Base-by-base conservation (phyloP, 2,888 invertebrate species). In the Zeuzera pyrina region DNA sequence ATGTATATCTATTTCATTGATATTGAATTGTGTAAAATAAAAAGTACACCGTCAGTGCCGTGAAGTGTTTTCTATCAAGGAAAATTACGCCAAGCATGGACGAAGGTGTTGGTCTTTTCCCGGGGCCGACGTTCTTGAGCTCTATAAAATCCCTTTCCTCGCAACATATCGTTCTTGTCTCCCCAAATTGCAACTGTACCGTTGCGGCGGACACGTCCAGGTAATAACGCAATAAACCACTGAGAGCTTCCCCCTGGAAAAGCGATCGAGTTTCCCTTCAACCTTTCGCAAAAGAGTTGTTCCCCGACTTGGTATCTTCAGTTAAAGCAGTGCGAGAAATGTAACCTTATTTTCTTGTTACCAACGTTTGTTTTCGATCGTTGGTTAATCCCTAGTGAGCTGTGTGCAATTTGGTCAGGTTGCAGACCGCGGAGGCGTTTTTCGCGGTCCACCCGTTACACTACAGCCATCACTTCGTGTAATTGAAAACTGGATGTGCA, bases 201-300 rank as follows among this genome's bases (percentile, higher is more conserved):
- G 67, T 45, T 64, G 70, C 68, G 68, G 69, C 67, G 67, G 74
- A 77, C 78, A 76, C 77, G 79, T 81, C 73, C 79, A 83, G 81
- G 83, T 83, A 81, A 83, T 83, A 83, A 83, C 79, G 76, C 79
- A 79, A 83, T 83, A 83, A 81, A 81, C 78, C 78, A 79, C 77
- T 74, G 77, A 76, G 79, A 74, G 78, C 70, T 73, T 78, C 73
- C 73, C 71, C 65, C 73, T 72, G 70, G 77, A 78, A 78, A 78
- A 79, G 70, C 78, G 78, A 79, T 81, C 78, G 78, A 78, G 74
- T 79, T 79, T 83, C 78, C 73, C 69, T 69, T 69, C 71, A 72
- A 72, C 69, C 71, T 76, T 72, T 72, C 68, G 70, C 69, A 73
- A 72, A 76, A 70, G 69, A 74, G 74, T 73, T 69, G 70, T 56